These are phyloP conservation scores for Theropithecus gelada DNA, from an alignment of 2,113 vertebrate species.

Conservation along the genomic window DNA sequence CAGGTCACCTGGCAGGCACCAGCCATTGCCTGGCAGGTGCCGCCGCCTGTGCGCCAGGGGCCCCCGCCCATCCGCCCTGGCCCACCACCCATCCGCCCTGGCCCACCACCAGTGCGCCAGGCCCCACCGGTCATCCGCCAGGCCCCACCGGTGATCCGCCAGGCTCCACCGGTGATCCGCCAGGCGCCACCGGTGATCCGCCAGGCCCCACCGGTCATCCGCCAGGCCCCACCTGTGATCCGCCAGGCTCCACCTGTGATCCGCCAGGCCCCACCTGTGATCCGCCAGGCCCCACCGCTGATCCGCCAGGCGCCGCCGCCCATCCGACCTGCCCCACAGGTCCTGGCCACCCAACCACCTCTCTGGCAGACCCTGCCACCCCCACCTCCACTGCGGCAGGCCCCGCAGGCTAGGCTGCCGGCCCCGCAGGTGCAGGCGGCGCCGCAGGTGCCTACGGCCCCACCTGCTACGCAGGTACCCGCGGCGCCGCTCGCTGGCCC, in stretches of 20 bases:
- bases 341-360: slow-evolving; percentile 1
- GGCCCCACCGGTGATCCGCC: neutral
- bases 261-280: neutral
- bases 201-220: too few relatives aligned
- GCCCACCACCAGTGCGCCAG: slow-evolving; percentile 37
- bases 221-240: slow-evolving; percentile 38
- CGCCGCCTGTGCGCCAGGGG: slow-evolving; percentile 5
- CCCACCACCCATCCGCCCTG: slow-evolving; percentile 40
- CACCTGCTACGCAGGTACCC: slow-evolving; percentile 1
- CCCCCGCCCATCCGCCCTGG: slow-evolving; percentile 23
- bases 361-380: slow-evolving; percentile 74
- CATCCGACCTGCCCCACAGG: slow-evolving; percentile 41
- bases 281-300: slow-evolving; percentile 62
- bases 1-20: slow-evolving; percentile 75
- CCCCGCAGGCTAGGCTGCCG: slow-evolving; percentile 65
- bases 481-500: neutral
- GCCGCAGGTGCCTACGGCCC: neutral
- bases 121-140: slow-evolving; percentile 61
- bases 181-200: neutral
- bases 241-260: slow-evolving; percentile 30
- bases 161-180: too few relatives aligned
- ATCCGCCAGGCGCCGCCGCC: slow-evolving; percentile 51
- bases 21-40: slow-evolving; percentile 52
- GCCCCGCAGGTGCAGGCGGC: slow-evolving; percentile 22
- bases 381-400: slow-evolving; percentile 66